A percentile compares a stretch with the other conserved stretches of the same genome.
phyloP scores from a whole-genome alignment of 2,797 vertebrate genomes.

The Enteromius anoplus region DNA sequence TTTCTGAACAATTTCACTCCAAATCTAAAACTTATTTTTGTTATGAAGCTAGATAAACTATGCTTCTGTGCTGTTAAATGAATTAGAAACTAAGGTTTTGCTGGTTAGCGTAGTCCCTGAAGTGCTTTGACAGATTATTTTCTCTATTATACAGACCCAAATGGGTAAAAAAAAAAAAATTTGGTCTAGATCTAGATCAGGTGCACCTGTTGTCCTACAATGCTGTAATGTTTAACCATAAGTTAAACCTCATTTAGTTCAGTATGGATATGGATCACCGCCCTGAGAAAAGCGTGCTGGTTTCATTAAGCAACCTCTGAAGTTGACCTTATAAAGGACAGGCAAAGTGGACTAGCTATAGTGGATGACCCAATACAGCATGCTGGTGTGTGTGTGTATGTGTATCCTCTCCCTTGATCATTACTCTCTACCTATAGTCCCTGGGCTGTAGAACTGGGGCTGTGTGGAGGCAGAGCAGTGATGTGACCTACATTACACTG shows the following conservation, averaged over 20 bases:
- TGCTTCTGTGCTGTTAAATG: background rate
- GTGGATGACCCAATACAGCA: slow-evolving; percentile 51
- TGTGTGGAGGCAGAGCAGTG: slow-evolving; percentile 50
- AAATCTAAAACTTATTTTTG: too few relatives aligned
- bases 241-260: slow-evolving; percentile 29
- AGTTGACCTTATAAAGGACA: slow-evolving; percentile 51
- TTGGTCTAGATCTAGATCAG: background rate
- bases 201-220: slow-evolving; percentile 3
- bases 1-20: background rate
- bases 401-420: slow-evolving; percentile 40
- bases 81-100: background rate
- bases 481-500: slow-evolving; percentile 61
- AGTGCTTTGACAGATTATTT: background rate
- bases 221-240: background rate
- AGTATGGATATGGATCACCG: slow-evolving; percentile 2
- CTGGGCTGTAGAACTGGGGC: slow-evolving; percentile 59
- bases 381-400: slow-evolving; percentile 43
- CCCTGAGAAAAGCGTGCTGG: slow-evolving; percentile 31
- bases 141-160: background rate
- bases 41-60: background rate
- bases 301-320: slow-evolving; percentile 37
- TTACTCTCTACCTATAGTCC: slow-evolving; percentile 57
- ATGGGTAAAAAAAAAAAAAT: too few relatives aligned
- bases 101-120: background rate
- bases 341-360: slow-evolving; percentile 52